phyloP scores from a whole-genome alignment of 2,888 invertebrate genomes.

The Caradrina kadenii region DNA sequence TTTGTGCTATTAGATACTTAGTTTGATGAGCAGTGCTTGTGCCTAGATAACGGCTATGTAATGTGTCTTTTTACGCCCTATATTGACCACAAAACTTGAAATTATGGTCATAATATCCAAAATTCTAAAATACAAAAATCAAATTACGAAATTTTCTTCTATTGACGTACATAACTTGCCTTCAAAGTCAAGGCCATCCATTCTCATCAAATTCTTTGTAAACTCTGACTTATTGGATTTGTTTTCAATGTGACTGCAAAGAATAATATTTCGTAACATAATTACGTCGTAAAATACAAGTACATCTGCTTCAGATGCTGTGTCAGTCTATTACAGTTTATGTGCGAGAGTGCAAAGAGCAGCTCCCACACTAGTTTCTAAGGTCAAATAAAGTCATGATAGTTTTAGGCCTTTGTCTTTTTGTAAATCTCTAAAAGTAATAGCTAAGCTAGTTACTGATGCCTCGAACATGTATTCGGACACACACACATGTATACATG shows the following conservation, averaged over 20 bases:
- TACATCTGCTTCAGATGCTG: conserved; percentile 3
- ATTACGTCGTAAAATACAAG: conserved; percentile 40
- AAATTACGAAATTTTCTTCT: too few relatives aligned
- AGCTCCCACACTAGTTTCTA: conserved; percentile 13
- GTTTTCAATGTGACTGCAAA: conserved; percentile 1
- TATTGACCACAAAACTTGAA: too few relatives aligned
- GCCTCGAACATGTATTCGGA: too few relatives aligned
- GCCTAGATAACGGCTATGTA: too few relatives aligned
- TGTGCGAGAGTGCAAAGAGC: conserved; percentile 18
- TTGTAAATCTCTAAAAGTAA: background rate
- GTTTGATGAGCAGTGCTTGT: too few relatives aligned
- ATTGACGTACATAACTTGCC: too few relatives aligned
- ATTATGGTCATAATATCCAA: too few relatives aligned
- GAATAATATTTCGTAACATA: conserved; percentile 9
- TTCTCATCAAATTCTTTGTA: background rate
- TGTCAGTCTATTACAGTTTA: conserved; percentile 29
- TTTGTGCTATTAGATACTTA: too few relatives aligned
- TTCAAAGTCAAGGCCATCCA: background rate
- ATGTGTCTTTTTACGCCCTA: too few relatives aligned
- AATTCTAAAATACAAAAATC: too few relatives aligned
- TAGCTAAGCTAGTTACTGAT: too few relatives aligned
- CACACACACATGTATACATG: too few relatives aligned
- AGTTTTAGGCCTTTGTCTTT: background rate
- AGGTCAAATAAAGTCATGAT: conserved; percentile 25
- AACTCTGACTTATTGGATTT: background rate